These are phyloP conservation scores for Protaetia brevitarsis DNA, from an alignment of 1,140 invertebrate genomes.

Conservation along the genomic window DNA sequence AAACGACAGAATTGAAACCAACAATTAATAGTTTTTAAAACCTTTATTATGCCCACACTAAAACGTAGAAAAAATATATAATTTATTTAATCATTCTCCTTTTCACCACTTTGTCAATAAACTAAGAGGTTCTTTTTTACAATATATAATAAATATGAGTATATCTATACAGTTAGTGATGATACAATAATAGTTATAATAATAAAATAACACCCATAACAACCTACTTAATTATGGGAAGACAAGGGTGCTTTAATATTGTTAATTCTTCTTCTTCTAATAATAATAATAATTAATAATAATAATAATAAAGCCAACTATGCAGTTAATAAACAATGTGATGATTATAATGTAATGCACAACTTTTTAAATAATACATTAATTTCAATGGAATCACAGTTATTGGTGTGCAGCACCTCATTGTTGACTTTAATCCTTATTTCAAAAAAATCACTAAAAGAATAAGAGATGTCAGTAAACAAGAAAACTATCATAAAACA, in stretches of 20 bases:
- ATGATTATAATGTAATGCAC: too few species aligned
- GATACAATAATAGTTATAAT: background rate
- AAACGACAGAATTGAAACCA: background rate
- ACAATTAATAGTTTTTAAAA: background rate
- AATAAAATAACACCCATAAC: background rate
- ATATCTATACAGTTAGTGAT: too few species aligned
- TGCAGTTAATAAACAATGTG: too few species aligned
- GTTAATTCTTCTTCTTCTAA: background rate
- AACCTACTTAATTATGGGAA: background rate
- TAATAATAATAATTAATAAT: too few species aligned
- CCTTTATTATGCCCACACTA: slow-evolving; percentile 1
- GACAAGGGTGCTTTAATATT: background rate
- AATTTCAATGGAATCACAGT: too few species aligned
- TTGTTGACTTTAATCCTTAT: too few species aligned
- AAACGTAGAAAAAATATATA: slow-evolving; percentile 12
- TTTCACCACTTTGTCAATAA: background rate
- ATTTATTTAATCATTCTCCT: background rate
- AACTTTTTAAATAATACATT: too few species aligned
- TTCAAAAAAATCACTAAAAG: too few species aligned
- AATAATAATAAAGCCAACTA: too few species aligned
- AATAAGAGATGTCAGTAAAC: too few species aligned
- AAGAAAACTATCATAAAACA: too few species aligned
- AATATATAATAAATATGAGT: background rate
- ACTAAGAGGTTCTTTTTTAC: background rate
- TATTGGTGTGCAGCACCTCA: too few species aligned